Evolutionary conservation across 1,140 invertebrate species (phyloP).

Genomic region (Drosophila aff.): DNA sequence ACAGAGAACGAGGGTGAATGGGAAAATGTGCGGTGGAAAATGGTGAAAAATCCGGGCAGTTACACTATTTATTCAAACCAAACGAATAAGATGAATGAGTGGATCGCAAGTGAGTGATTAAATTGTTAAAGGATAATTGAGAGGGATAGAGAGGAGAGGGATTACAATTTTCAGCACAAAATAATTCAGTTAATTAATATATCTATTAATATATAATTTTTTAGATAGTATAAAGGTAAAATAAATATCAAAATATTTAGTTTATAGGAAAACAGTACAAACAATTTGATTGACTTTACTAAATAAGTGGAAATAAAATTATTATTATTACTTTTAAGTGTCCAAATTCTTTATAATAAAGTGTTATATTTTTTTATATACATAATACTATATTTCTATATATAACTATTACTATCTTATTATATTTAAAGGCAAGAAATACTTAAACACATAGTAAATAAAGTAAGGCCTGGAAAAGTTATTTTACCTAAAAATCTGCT

Average conservation of each 20-base stretch:
- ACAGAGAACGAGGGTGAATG: conserved; percentile 31
- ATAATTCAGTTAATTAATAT: background rate
- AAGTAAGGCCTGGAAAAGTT: background rate
- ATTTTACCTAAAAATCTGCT: background rate
- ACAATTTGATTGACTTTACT: no score
- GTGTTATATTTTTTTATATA: no score
- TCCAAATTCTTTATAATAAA: no score
- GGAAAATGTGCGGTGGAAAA: background rate
- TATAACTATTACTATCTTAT: no score
- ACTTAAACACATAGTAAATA: background rate
- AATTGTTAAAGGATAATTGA: conserved; percentile 24
- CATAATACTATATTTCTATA: no score
- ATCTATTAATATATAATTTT: no score
- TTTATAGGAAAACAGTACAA: no score
- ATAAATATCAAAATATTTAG: no score
- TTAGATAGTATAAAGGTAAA: no score
- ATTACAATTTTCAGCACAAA: background rate
- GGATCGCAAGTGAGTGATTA: conserved; percentile 21
- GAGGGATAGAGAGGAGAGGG: background rate
- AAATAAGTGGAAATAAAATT: no score
- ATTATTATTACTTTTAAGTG: no score
- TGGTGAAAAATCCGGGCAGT: conserved; percentile 11
- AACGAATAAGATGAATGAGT: conserved; percentile 16
- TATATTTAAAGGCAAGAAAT: background rate
- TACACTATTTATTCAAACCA: conserved; percentile 46